Conservation (phyloP, 2,797 vertebrate species). For the Acipenser transmontanus region DNA sequence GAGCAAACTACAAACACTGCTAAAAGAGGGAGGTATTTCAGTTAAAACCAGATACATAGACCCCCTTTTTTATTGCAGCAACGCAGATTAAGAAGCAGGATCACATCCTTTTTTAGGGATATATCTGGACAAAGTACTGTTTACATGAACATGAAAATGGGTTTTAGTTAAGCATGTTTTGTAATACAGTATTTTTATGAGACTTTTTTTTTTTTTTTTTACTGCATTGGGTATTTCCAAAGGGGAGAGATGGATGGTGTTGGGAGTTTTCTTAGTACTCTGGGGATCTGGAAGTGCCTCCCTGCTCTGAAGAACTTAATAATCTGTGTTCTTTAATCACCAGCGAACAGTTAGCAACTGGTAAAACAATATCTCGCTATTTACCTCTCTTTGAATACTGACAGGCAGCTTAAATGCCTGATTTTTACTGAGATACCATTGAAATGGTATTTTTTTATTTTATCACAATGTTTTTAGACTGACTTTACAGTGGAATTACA, state of each 20-base stretch:
- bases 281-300: background rate
- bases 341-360: slow-evolving; percentile 18
- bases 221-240: slow-evolving; percentile 14
- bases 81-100: background rate
- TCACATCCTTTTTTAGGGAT: slow-evolving; percentile 23
- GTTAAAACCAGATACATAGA: slow-evolving; percentile 46
- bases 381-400: slow-evolving; percentile 10
- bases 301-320: background rate
- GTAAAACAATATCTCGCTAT: slow-evolving; percentile 4
- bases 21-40: slow-evolving; percentile 81
- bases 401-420: background rate
- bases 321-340: slow-evolving; percentile 12
- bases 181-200: no score
- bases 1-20: slow-evolving; percentile 65
- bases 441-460: slow-evolving; percentile 11
- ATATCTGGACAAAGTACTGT: slow-evolving; percentile 31
- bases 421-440: background rate
- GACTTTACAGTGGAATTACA: background rate
- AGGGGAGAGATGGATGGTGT: slow-evolving; percentile 1
- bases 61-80: slow-evolving; percentile 7
- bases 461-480: slow-evolving; percentile 6
- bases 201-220: background rate
- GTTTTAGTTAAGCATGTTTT: no score
- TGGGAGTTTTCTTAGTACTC: slow-evolving; percentile 3
- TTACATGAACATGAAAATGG: slow-evolving; percentile 18